Evolutionary conservation across 1,140 invertebrate species (phyloP), one percentile per base, ranked within the genome.

Genomic region (Euura saliciscinereae): DNA sequence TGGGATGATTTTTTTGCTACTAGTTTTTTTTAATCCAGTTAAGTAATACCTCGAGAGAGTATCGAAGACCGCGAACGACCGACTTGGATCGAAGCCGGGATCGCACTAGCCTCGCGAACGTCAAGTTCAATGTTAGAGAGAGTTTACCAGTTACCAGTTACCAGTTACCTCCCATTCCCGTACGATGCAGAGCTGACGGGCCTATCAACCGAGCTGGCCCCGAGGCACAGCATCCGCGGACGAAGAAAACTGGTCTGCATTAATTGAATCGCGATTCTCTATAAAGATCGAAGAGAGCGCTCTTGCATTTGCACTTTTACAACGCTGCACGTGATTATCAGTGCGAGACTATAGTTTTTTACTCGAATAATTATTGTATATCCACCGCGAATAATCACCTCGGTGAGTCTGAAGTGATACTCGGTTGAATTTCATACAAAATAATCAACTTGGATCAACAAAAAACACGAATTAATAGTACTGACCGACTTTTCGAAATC

Each of bases 101-200:
- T 76, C 79, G 80, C 76, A 86, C 85, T 86, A 85, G 77, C 74
- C 78, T 74, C 75, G 64, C 78, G 28, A 68, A 43, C 43, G 71
- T 72, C 81, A 86, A 86, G 85, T 86, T 86, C 85, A 86, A 82
- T 86, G 82, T 84, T 84, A 85, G 79, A 85, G 85, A 85, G 82
- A 85, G 82, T 83, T 73, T 78, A 76, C 75, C 28, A 28, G 28
- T 28, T 28, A 28, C 28, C 74, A 28, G 28, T 28, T 28, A 28
- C 28, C 28, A 28, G 28, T 28, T 28, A 28, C 28, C 28, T 28
- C 28, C 28, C 28, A 28, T 59, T n/a, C 51, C 51, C 10, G 5
- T 6, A 8, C 13, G 28, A 28, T 28, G 28, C 28, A 28, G 28
- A 28, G 51, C 51, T 59, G 13, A 59, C 51, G 51, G 51, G 51